phyloP scores from a whole-genome alignment of 2,113 vertebrate genomes.

The Phaethon lepturus region DNA sequence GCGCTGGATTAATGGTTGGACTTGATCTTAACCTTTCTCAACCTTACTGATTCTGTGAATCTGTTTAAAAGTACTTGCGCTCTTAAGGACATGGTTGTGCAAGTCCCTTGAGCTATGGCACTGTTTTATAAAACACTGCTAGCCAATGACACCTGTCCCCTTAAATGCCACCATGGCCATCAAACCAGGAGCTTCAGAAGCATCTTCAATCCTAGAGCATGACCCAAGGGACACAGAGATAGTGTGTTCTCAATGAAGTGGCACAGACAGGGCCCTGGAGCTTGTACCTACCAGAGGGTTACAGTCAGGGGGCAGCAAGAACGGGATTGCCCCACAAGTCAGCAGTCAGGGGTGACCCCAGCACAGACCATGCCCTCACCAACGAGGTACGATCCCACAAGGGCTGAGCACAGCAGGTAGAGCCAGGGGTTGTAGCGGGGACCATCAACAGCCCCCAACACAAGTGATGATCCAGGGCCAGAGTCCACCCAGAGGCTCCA shows the following conservation, averaged over 20 bases:
- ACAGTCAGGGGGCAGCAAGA: not conserved
- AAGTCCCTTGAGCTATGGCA: not conserved
- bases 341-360: not conserved
- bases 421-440: not conserved
- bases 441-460: not conserved
- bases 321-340: not conserved
- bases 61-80: not conserved
- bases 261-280: not conserved
- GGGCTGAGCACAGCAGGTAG: not conserved
- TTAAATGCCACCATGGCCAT: not conserved
- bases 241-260: not conserved
- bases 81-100: not conserved
- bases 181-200: not conserved
- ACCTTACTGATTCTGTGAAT: too few species aligned
- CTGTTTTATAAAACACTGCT: not conserved
- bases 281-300: not conserved
- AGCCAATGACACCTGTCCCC: not conserved
- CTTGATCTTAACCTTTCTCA: too few species aligned
- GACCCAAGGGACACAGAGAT: not conserved
- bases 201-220: not conserved
- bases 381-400: not conserved
- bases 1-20: too few species aligned
- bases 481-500: not conserved
- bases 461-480: not conserved
- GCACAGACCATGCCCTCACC: not conserved